Evolutionary conservation across 1,140 invertebrate genomes (phyloP).

Genomic region (Goniozus legneri): DNA sequence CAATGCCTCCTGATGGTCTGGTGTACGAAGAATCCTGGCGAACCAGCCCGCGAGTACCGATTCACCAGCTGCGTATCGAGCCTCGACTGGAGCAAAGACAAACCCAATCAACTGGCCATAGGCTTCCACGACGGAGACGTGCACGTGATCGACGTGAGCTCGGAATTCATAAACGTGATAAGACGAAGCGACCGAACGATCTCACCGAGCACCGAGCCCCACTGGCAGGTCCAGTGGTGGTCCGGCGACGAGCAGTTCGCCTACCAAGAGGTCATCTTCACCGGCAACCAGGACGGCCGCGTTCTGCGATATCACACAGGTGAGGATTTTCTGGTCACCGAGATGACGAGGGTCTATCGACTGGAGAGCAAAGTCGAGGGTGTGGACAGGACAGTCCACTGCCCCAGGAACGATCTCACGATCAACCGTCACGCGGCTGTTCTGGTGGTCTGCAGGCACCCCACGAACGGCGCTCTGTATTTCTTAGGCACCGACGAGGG

Average conservation of each 20-base stretch:
- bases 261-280: conserved; percentile 37
- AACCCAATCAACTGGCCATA: conserved; percentile 71
- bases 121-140: conserved; percentile 78
- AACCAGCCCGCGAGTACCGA: conserved; percentile 70
- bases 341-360: conserved; percentile 62
- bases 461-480: conserved; percentile 63
- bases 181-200: conserved; percentile 55
- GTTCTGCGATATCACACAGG: conserved; percentile 29
- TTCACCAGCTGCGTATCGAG: conserved; percentile 70
- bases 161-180: conserved; percentile 52
- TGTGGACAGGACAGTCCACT: conserved; percentile 33
- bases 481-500: conserved; percentile 82
- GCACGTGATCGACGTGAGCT: conserved; percentile 67
- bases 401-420: conserved; percentile 45
- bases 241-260: conserved; percentile 24
- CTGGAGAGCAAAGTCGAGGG: conserved; percentile 64
- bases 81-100: conserved; percentile 66
- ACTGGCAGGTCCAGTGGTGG: conserved; percentile 61
- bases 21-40: conserved; percentile 82
- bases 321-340: conserved; percentile 56
- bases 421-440: conserved; percentile 60
- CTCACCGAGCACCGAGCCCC: conserved; percentile 62
- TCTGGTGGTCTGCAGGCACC: conserved; percentile 64
- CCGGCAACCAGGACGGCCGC: conserved; percentile 40
- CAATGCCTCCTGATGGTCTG: conserved; percentile 72